These are phyloP conservation scores for Pachycephala philippinensis DNA, from an alignment of 2,113 vertebrate genomes.

Conservation along the genomic window DNA sequence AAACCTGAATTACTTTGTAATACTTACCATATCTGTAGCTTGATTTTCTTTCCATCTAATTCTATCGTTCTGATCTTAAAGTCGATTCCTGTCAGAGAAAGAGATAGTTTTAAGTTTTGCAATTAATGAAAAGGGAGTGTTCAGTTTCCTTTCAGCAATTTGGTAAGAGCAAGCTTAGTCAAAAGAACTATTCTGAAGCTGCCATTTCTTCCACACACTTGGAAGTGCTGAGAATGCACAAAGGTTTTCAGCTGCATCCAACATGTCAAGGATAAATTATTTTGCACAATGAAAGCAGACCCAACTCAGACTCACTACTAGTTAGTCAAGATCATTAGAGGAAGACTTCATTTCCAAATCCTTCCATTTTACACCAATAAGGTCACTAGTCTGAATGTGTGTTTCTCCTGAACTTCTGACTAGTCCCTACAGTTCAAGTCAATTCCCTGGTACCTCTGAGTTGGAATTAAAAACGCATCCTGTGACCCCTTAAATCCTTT, in stretches of 20 bases:
- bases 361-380: background rate
- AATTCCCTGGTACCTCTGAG: background rate
- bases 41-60: conserved; percentile 96
- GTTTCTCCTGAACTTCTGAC: background rate
- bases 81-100: conserved; percentile 89
- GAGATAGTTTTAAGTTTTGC: conserved; percentile 50
- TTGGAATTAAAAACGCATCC: background rate
- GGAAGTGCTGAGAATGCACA: conserved; percentile 21
- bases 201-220: conserved; percentile 32
- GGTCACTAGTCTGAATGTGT: background rate
- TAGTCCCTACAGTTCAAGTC: background rate
- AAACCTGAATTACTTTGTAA: background rate
- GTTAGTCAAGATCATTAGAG: background rate
- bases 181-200: conserved; percentile 38
- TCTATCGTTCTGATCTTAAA: conserved; percentile 99
- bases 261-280: background rate
- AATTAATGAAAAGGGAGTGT: background rate
- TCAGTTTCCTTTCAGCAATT: background rate
- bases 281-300: background rate
- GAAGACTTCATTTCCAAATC: background rate
- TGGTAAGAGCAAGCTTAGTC: background rate
- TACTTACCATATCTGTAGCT: conserved; percentile 97
- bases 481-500: background rate
- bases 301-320: background rate
- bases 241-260: background rate